Percentiles rank a stretch among this genome's conserved stretches.
Evolutionary conservation across 1,140 invertebrate species (phyloP).

Genomic region (Aphelenchoides fujianensis): DNA sequence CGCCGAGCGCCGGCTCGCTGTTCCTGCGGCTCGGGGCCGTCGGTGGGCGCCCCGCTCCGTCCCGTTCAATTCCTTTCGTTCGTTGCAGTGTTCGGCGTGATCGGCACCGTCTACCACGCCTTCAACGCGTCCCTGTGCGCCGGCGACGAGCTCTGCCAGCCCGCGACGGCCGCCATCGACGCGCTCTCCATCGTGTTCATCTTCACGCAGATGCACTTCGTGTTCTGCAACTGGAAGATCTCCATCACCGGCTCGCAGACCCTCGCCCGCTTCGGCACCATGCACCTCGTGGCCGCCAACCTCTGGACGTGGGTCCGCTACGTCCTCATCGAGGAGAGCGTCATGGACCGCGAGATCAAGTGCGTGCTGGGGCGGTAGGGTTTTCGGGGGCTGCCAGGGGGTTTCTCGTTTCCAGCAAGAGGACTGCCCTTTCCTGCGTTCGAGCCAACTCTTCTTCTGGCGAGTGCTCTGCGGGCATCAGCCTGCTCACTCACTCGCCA

Average conservation of each 20-base stretch:
- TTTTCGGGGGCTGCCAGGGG: too few relatives aligned
- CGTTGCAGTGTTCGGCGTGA: slow-evolving; percentile 82
- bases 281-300: slow-evolving; percentile 96
- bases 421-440: too few relatives aligned
- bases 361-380: too few relatives aligned
- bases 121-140: slow-evolving; percentile 74
- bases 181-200: slow-evolving; percentile 90
- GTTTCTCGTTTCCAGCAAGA: too few relatives aligned
- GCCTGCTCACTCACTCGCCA: too few relatives aligned
- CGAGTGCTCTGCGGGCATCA: too few relatives aligned
- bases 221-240: slow-evolving; percentile 88
- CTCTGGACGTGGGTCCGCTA: slow-evolving; percentile 95
- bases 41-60: slow-evolving; percentile 69
- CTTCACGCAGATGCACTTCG: slow-evolving; percentile 97
- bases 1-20: slow-evolving; percentile 88
- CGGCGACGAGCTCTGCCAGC: slow-evolving; percentile 45
- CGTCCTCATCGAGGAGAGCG: slow-evolving; percentile 78
- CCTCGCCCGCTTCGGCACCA: slow-evolving; percentile 88
- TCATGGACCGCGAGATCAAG: slow-evolving; percentile 59
- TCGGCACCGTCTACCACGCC: slow-evolving; percentile 96
- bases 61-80: too few relatives aligned
- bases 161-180: slow-evolving; percentile 69
- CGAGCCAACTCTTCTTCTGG: too few relatives aligned
- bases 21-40: slow-evolving; percentile 91
- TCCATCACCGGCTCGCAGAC: slow-evolving; percentile 75